Evolutionary conservation across 1,140 invertebrate species (phyloP).

Genomic region (Saxidomus purpurata): DNA sequence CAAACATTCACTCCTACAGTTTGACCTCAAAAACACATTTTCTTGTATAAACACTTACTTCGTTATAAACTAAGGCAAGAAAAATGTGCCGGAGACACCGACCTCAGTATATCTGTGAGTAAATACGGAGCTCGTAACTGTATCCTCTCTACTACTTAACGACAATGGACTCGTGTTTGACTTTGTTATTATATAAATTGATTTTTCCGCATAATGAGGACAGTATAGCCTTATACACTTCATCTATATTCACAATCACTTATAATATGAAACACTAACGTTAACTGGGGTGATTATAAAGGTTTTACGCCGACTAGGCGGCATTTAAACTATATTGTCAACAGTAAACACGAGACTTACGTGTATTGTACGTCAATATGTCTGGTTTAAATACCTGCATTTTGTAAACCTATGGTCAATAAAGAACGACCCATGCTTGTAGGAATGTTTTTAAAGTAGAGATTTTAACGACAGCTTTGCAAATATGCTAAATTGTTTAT

Average conservation of each 20-base stretch:
- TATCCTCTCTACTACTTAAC: slow-evolving; percentile 22
- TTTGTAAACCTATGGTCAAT: not conserved
- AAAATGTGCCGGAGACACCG: not conserved
- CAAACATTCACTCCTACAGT: not conserved
- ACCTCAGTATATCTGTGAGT: not conserved
- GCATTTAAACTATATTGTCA: slow-evolving; percentile 2
- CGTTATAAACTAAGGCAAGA: not conserved
- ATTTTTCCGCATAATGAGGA: slow-evolving; percentile 19
- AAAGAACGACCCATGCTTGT: not conserved
- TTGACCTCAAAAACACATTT: not conserved
- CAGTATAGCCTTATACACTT: not conserved
- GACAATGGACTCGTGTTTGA: slow-evolving; percentile 21
- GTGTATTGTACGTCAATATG: not conserved
- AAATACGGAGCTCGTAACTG: slow-evolving; percentile 19
- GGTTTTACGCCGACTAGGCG: not conserved
- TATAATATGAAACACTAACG: slow-evolving; percentile 30
- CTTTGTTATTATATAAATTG: slow-evolving; percentile 42
- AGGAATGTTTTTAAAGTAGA: not conserved
- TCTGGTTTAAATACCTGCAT: not conserved
- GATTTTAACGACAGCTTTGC: not conserved
- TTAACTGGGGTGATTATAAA: not conserved
- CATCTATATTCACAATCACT: slow-evolving; percentile 22
- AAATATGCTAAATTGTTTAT: no score
- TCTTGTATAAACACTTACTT: not conserved
- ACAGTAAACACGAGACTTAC: not conserved